Base-by-base conservation (phyloP, 1,140 invertebrate genomes). In the Lanistes nyassanus region DNA sequence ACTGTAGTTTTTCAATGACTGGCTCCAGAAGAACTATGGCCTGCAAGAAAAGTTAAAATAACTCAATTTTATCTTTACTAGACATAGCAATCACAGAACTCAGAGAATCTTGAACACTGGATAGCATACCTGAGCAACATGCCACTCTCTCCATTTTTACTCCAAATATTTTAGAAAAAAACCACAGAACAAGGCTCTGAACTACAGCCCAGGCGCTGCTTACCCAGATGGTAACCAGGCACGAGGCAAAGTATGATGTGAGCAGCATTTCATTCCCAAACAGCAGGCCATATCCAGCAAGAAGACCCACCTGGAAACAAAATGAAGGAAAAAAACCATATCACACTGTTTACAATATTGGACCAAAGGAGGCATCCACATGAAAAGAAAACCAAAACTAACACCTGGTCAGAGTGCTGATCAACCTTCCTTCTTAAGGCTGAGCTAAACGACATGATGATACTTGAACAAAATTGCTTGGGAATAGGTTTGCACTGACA, bases 181-280 rank as follows among this genome's bases (percentile, higher is more conserved):
- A 29, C 56, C 56, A n/a, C 56, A 58, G 56, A 5, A 58, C 21
- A 23, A n/a, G 23, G 7, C 7, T n/a, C 56, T n/a, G 56, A 4
- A 53, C 51, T 13, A 60, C 62, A 34, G 55, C 42, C 26, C n/a
- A n/a, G n/a, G n/a, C n/a, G n/a, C n/a, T 56, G 88, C 89, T 86
- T 85, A 91, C 90, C 78, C 81, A 81, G 56, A 88, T 78, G 6
- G 89, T 84, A 39, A 90, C 31, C 21, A 92, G 78, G 56, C 86
- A 85, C 29, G 90, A 86, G 34, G 88, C 84, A 81, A 90, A 94
- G 64, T 95, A 85, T 0, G 94, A 95, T 13, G 92, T 92, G 51
- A 94, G 86, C 65, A 95, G 86, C 89, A 95, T 92, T 76, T 92
- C 76, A 92, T 92, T 88, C 85, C 92, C 88, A 92, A 93, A 91